These are phyloP conservation scores for Macaria liturata DNA, from an alignment of 2,888 invertebrate genomes.

Conservation along the genomic window DNA sequence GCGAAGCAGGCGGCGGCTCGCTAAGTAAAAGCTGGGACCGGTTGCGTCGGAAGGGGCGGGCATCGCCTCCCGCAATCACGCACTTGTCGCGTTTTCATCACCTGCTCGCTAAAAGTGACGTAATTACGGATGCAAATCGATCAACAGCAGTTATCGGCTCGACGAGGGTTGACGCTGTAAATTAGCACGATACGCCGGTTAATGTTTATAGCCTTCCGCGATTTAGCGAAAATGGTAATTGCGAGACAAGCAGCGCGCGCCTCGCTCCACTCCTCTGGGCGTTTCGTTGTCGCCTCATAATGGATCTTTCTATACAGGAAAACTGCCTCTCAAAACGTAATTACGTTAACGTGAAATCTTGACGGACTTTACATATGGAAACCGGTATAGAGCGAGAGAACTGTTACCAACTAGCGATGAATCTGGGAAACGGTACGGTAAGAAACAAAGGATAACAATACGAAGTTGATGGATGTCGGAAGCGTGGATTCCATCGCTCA, in stretches of 20 bases:
- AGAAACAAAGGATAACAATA: conserved; percentile 59
- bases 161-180: conserved; percentile 75
- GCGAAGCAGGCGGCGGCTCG: conserved; percentile 31
- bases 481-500: conserved; percentile 74
- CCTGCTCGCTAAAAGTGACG: conserved; percentile 79
- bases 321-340: conserved; percentile 25
- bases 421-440: conserved; percentile 36
- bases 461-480: conserved; percentile 69
- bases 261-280: conserved; percentile 35
- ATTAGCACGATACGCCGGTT: conserved; percentile 77
- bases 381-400: conserved; percentile 4
- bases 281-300: conserved; percentile 33
- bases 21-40: conserved; percentile 67
- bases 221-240: conserved; percentile 73
- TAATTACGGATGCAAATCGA: conserved; percentile 83
- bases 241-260: conserved; percentile 45
- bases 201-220: conserved; percentile 73
- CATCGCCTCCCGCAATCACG: conserved; percentile 69
- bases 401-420: conserved; percentile 13
- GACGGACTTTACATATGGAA: conserved; percentile 10
- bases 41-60: conserved; percentile 72
- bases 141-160: conserved; percentile 76
- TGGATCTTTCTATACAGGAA: conserved; percentile 29
- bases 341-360: conserved; percentile 17
- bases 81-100: conserved; percentile 82